Evolutionary conservation across 2,797 vertebrate genomes (phyloP).

Genomic region (Cyprinodon diabolis): DNA sequence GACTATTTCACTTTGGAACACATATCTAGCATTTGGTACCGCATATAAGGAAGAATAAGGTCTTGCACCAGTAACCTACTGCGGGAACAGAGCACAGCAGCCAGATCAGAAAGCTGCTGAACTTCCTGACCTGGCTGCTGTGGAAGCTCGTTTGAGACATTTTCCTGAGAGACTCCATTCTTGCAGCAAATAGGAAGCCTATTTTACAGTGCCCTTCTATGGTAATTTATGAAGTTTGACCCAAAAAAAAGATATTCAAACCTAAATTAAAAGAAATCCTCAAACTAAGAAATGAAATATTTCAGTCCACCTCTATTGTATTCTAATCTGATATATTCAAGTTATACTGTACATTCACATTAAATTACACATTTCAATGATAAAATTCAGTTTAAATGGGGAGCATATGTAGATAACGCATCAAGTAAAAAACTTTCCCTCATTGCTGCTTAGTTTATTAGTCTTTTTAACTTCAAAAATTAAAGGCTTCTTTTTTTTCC

Average conservation of each 20-base stretch:
- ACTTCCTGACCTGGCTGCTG: neutral
- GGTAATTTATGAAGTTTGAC: neutral
- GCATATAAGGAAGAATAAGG: neutral
- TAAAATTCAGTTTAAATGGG: neutral
- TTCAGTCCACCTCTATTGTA: neutral
- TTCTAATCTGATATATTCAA: neutral
- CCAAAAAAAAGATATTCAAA: neutral
- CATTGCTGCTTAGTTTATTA: slow-evolving; percentile 12
- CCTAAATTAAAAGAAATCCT: neutral
- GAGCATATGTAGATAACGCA: neutral
- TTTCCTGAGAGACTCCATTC: neutral
- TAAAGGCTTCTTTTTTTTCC: slow-evolving; percentile 34
- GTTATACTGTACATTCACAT: neutral
- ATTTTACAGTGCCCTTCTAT: neutral
- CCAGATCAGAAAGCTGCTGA: neutral
- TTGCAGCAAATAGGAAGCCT: neutral
- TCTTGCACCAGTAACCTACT: neutral
- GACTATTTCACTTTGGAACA: neutral
- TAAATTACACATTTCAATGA: neutral
- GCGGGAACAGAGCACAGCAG: neutral
- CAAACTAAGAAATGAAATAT: neutral
- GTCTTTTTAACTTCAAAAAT: slow-evolving; percentile 16
- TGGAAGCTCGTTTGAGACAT: neutral
- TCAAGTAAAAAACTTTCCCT: neutral
- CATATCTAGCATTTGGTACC: neutral